Conservation (phyloP, 2,113 vertebrate genomes). For the Neofelis nebulosa region DNA sequence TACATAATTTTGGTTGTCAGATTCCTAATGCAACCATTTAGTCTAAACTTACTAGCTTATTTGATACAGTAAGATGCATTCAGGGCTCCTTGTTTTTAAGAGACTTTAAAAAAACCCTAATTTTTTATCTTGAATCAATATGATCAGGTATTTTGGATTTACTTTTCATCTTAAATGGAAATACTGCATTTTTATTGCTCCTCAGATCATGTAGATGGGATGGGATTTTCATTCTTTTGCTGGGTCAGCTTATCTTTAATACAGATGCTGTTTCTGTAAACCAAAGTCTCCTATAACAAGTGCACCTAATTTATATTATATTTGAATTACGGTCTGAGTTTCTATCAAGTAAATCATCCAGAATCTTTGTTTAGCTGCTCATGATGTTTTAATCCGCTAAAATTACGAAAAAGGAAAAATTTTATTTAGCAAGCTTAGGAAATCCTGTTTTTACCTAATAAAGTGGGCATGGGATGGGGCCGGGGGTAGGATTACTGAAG, state of each 20-base stretch:
- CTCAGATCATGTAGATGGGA: constrained; percentile 70
- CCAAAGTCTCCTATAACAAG: constrained; percentile 83
- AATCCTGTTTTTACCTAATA: constrained; percentile 72
- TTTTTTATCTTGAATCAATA: constrained; percentile 82
- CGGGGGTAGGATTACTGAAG: neutral
- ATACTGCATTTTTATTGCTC: constrained; percentile 82
- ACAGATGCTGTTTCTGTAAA: constrained; percentile 81
- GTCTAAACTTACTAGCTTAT: constrained; percentile 74
- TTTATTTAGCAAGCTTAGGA: constrained; percentile 44
- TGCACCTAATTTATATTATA: constrained; percentile 73
- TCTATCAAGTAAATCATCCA: constrained; percentile 80
- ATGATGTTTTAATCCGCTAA: constrained; percentile 72
- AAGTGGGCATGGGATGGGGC: neutral
- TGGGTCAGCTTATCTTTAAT: constrained; percentile 68
- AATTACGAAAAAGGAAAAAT: constrained; percentile 73
- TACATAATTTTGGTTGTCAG: constrained; percentile 77
- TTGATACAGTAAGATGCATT: constrained; percentile 78
- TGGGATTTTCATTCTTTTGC: constrained; percentile 75
- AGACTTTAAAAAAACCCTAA: constrained; percentile 67
- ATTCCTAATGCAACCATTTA: constrained; percentile 79
- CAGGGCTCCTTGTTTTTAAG: constrained; percentile 80
- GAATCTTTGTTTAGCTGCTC: constrained; percentile 80
- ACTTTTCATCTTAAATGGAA: constrained; percentile 83
- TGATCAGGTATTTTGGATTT: constrained; percentile 81
- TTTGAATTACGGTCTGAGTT: constrained; percentile 76